phyloP scores from a whole-genome alignment of 2,797 vertebrate genomes.

The Cheirogaleus major region DNA sequence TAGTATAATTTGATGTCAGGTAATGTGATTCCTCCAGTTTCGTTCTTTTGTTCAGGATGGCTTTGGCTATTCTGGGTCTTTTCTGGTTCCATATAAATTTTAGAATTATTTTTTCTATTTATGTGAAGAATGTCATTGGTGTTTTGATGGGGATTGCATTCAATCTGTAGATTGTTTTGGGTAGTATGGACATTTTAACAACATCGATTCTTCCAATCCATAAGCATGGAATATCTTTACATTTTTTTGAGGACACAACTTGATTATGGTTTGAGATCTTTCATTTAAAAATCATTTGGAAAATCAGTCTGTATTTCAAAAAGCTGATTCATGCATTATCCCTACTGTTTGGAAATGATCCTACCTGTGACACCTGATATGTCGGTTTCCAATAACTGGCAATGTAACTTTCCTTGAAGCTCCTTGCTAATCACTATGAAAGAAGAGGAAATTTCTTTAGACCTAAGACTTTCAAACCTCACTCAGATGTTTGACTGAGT shows the following conservation, averaged over 20 bases:
- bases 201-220: not conserved
- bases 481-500: not conserved
- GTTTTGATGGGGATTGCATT: not conserved
- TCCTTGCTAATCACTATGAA: not conserved
- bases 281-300: not conserved
- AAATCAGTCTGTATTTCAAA: not conserved
- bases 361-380: not conserved
- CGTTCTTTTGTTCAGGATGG: not conserved
- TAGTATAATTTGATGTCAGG: not conserved
- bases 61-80: not conserved
- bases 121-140: not conserved
- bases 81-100: not conserved
- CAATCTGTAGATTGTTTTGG: not conserved
- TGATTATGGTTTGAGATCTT: not conserved
- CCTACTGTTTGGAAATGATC: not conserved
- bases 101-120: not conserved
- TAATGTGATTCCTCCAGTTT: not conserved
- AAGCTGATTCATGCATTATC: not conserved
- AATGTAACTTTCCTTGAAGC: not conserved
- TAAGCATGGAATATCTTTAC: not conserved
- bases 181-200: not conserved
- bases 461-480: not conserved
- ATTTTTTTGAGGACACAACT: not conserved
- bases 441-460: not conserved
- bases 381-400: not conserved